Conservation (phyloP, 2,113 vertebrate species). For the Zootoca vivipara region DNA sequence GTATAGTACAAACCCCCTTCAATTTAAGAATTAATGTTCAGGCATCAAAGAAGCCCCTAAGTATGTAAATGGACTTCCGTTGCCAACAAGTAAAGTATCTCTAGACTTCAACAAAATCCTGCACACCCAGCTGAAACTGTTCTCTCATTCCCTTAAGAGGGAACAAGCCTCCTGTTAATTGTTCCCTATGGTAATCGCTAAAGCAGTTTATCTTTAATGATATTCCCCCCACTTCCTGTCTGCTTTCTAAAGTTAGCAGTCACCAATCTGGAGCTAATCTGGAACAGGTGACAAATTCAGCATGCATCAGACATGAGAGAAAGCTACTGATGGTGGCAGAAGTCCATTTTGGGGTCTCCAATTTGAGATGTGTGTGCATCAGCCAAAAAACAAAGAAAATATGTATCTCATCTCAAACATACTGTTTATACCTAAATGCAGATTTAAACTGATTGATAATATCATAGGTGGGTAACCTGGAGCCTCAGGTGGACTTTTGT, state of each 20-base stretch:
- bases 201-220: slow-evolving; percentile 74
- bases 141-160: slow-evolving; percentile 67
- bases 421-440: background rate
- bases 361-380: too few species aligned
- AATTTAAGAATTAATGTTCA: background rate
- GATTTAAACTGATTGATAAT: background rate
- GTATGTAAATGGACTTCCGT: background rate
- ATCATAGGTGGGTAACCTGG: too few species aligned
- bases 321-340: background rate
- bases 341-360: background rate
- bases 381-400: background rate
- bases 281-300: background rate
- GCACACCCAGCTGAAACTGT: slow-evolving; percentile 27
- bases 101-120: background rate
- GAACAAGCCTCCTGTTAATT: background rate
- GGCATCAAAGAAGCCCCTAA: too few species aligned
- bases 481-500: too few species aligned
- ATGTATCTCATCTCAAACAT: background rate
- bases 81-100: background rate
- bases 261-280: background rate
- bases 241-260: slow-evolving; percentile 1
- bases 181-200: slow-evolving; percentile 71
- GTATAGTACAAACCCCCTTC: background rate
- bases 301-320: background rate
- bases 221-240: background rate